Evolutionary conservation across 2,797 vertebrate species (phyloP).

Genomic region (Dermochelys coriacea): DNA sequence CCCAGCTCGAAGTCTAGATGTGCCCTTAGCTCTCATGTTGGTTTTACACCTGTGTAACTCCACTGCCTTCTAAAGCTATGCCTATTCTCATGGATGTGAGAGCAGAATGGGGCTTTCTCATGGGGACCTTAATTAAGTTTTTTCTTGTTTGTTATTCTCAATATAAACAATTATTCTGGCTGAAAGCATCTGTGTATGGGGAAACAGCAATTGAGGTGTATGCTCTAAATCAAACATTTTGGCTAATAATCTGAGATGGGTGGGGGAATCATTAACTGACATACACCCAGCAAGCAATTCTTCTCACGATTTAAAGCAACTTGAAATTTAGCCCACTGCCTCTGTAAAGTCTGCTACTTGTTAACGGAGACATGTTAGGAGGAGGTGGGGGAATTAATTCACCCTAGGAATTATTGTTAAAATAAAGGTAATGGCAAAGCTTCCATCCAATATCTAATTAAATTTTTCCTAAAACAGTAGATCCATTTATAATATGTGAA

Average conservation of each 20-base stretch:
- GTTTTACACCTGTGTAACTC: not conserved
- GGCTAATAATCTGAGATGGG: not conserved
- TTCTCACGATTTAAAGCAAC: conserved; percentile 3
- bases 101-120: not conserved
- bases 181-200: not conserved
- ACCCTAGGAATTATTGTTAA: not conserved
- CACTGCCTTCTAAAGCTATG: not conserved
- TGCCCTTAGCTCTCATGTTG: not conserved
- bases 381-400: not conserved
- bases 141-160: conserved; percentile 12
- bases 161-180: not conserved
- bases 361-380: conserved; percentile 5
- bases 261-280: not conserved
- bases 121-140: not conserved
- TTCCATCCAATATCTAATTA: conserved; percentile 34
- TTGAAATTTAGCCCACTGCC: not conserved
- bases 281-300: conserved; percentile 22
- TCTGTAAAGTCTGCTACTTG: not conserved
- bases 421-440: not conserved
- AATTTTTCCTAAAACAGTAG: conserved; percentile 26
- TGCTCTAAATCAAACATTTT: conserved; percentile 18
- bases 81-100: not conserved
- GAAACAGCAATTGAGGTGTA: not conserved
- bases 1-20: not conserved
- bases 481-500: conserved; percentile 10